These are phyloP conservation scores for Limnephilus lunatus DNA, from an alignment of 2,888 invertebrate species.

Conservation along the genomic window DNA sequence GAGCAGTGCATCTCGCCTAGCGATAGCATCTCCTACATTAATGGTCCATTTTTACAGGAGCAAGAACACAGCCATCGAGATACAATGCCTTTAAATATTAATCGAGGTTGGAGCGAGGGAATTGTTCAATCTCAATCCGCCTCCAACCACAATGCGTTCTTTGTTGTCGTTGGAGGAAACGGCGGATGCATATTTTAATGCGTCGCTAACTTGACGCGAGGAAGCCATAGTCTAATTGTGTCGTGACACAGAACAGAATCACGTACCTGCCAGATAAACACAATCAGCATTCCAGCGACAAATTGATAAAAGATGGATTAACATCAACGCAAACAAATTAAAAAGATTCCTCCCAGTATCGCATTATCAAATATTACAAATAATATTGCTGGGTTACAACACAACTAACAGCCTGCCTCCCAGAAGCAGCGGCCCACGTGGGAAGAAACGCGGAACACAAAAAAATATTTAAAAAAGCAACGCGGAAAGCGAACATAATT, in stretches of 20 bases:
- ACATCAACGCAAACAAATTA: not conserved
- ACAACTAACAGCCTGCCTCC: not conserved
- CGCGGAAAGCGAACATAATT: conserved; percentile 3
- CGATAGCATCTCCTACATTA: conserved; percentile 54
- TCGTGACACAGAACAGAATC: not conserved
- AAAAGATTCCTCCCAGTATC: not conserved
- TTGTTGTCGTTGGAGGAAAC: conserved; percentile 34
- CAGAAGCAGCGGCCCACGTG: not conserved
- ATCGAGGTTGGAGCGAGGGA: conserved; percentile 54
- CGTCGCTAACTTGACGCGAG: not conserved
- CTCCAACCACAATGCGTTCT: conserved; percentile 10
- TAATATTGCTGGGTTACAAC: not conserved
- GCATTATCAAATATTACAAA: not conserved
- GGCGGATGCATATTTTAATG: conserved; percentile 10
- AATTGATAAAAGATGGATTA: not conserved
- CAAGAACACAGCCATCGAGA: conserved; percentile 41
- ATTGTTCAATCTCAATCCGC: conserved; percentile 40
- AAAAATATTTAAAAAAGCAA: not conserved
- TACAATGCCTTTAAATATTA: conserved; percentile 56
- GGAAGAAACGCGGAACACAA: conserved; percentile 12
- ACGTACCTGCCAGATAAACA: not conserved
- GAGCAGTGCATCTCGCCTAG: conserved; percentile 40
- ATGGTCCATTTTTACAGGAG: conserved; percentile 55
- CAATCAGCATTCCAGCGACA: not conserved
- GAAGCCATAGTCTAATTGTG: not conserved